phyloP scores from a whole-genome alignment of 1,140 invertebrate species.

The Brachionus rubens region DNA sequence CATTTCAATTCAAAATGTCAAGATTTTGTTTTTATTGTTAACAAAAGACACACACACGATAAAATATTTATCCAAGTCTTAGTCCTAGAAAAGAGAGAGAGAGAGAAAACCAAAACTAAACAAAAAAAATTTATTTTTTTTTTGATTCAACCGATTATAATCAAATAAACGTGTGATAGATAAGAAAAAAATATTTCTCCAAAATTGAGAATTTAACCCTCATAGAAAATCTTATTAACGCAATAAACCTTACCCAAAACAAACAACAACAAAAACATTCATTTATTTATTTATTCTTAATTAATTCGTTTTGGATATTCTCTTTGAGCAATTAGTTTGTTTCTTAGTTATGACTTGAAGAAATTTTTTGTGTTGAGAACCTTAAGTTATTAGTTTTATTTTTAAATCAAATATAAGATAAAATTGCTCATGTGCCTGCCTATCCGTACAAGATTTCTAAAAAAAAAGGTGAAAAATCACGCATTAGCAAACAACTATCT shows the following conservation, averaged over 20 bases:
- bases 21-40: too few species aligned
- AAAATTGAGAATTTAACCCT: neutral
- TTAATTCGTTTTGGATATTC: neutral
- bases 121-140: neutral
- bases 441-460: neutral
- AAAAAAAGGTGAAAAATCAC: conserved; percentile 36
- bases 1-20: too few species aligned
- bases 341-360: neutral
- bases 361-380: too few species aligned
- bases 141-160: conserved; percentile 7
- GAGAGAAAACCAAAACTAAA: too few species aligned
- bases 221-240: conserved; percentile 13
- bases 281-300: conserved; percentile 30
- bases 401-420: too few species aligned
- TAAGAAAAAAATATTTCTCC: neutral
- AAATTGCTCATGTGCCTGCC: conserved; percentile 28
- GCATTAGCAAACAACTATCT: conserved; percentile 2
- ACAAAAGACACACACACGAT: too few species aligned
- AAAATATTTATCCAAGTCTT: too few species aligned
- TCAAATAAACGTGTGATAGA: conserved; percentile 10
- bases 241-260: neutral
- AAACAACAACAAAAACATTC: neutral
- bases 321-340: neutral
- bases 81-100: too few species aligned
- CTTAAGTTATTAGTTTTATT: too few species aligned